These are phyloP conservation scores for Paedocypris sp. DNA, from an alignment of 2,113 vertebrate genomes.

Conservation along the genomic window DNA sequence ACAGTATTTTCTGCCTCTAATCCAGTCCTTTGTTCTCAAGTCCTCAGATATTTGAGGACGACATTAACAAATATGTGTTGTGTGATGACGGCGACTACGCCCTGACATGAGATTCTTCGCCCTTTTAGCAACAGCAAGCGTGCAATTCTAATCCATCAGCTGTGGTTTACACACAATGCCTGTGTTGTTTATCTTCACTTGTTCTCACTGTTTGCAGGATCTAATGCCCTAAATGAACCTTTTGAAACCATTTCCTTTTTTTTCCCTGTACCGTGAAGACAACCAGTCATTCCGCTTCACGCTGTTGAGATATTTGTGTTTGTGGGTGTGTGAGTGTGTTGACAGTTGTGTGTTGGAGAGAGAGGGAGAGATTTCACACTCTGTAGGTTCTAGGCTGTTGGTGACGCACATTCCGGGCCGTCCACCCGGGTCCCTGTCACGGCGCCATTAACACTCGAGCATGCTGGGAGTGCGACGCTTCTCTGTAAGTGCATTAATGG, in stretches of 20 bases:
- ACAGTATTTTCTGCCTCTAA: background rate
- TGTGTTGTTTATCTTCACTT: background rate
- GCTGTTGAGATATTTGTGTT: slow-evolving; percentile 4
- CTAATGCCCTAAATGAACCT: background rate
- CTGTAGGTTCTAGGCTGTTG: slow-evolving; percentile 26
- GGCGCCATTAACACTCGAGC: slow-evolving; percentile 27
- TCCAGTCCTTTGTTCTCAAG: background rate
- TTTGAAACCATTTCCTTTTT: slow-evolving; percentile 12
- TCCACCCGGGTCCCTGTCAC: slow-evolving; percentile 23
- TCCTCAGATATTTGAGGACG: background rate
- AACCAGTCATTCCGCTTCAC: slow-evolving; percentile 12
- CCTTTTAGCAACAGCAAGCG: background rate
- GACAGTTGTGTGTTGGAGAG: background rate
- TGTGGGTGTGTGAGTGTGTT: slow-evolving; percentile 5
- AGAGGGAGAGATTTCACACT: slow-evolving; percentile 9
- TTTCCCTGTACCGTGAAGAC: slow-evolving; percentile 3
- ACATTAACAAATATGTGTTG: background rate
- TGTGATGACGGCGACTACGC: background rate
- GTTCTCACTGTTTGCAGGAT: background rate
- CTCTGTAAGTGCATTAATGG: slow-evolving; percentile 44
- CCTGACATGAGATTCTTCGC: background rate
- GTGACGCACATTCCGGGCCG: slow-evolving; percentile 26
- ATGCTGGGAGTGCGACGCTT: slow-evolving; percentile 22
- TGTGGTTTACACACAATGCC: slow-evolving; percentile 5
- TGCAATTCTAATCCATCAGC: background rate